These are phyloP conservation scores for Alviniconcha strummeri DNA, from an alignment of 2,888 invertebrate species.

Conservation along the genomic window DNA sequence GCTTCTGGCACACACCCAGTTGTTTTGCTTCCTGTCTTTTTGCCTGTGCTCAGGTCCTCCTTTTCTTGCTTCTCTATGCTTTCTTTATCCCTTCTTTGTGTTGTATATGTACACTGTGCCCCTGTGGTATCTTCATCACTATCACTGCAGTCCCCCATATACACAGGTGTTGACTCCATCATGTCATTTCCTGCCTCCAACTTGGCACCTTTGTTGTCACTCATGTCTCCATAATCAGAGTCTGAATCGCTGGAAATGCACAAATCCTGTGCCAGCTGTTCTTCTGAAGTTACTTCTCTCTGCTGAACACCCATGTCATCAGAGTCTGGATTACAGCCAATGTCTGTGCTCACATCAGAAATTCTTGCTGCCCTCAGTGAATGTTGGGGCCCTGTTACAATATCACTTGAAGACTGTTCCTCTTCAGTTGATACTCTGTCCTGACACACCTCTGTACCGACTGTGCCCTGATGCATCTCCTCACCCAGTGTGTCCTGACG, in stretches of 20 bases:
- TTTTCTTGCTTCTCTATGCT: neutral
- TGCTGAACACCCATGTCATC: neutral
- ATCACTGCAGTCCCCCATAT: neutral
- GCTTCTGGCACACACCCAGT: too few relatives aligned
- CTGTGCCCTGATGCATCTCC: too few relatives aligned
- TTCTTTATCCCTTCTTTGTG: too few relatives aligned
- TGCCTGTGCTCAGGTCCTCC: neutral
- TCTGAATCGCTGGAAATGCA: constrained; percentile 23
- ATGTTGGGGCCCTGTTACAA: too few relatives aligned
- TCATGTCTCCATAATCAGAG: neutral
- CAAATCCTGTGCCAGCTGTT: constrained; percentile 10
- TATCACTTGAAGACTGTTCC: too few relatives aligned
- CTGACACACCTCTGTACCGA: too few relatives aligned
- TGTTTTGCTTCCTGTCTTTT: neutral
- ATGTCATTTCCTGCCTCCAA: neutral
- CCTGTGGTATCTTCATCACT: neutral
- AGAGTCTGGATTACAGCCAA: neutral
- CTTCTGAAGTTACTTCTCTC: neutral
- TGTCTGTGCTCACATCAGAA: neutral
- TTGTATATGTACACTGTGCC: too few relatives aligned
- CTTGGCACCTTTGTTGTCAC: neutral
- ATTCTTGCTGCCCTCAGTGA: too few relatives aligned
- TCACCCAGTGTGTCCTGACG: too few relatives aligned
- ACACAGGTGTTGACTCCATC: too few relatives aligned
- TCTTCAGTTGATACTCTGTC: too few relatives aligned